These are phyloP conservation scores for Isaurus tuberculatus DNA, from an alignment of 92 coral and sea anemone genomes.

Conservation along the genomic window DNA sequence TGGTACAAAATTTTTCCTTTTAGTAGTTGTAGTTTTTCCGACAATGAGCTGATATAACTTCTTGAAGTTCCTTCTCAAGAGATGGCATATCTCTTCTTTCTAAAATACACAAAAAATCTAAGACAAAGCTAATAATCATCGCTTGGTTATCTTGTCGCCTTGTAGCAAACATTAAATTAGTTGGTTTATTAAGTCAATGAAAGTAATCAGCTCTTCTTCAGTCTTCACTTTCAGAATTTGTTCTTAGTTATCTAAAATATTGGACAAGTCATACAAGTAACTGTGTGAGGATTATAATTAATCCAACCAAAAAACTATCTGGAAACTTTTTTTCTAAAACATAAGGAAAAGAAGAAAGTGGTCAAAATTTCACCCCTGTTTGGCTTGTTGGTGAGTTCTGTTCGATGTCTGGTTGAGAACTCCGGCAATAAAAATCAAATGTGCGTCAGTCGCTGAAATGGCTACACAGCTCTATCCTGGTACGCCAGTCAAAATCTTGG, in stretches of 20 bases:
- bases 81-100: background rate
- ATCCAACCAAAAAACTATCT: constrained; percentile 54
- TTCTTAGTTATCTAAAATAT: background rate
- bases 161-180: constrained; percentile 54
- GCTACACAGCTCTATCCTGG: too few species aligned
- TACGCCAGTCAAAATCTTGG: too few species aligned
- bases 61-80: constrained; percentile 13
- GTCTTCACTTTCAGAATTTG: constrained; percentile 43
- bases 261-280: constrained; percentile 42
- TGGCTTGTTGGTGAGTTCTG: too few species aligned
- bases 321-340: constrained; percentile 27
- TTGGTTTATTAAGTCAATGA: constrained; percentile 26
- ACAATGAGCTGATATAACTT: background rate
- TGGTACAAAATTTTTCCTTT: background rate
- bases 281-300: constrained; percentile 43
- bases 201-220: constrained; percentile 1
- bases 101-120: constrained; percentile 33
- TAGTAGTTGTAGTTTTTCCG: background rate
- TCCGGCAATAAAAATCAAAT: too few species aligned
- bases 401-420: background rate
- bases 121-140: constrained; percentile 36
- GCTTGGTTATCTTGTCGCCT: constrained; percentile 51
- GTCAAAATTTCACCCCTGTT: constrained; percentile 33
- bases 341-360: constrained; percentile 42
- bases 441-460: too few species aligned